Base-by-base conservation (phyloP, 2,797 vertebrate species). In the Echeneis naucrates region DNA sequence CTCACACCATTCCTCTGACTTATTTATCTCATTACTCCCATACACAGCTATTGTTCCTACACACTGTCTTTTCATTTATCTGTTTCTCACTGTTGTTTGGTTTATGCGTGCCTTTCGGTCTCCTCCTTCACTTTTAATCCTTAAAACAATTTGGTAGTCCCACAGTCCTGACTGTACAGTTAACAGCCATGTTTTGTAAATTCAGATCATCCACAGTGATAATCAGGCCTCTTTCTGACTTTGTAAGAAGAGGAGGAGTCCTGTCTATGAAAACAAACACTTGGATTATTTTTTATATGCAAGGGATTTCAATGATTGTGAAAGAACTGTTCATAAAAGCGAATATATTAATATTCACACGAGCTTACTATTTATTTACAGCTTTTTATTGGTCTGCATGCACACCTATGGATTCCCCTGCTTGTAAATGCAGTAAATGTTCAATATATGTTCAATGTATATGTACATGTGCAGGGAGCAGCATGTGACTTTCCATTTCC, bases 401-500 rank as follows among this genome's bases (percentile, higher is more conserved):
- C 68, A 10, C 45, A 60, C 63, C 38, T 21, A 54, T 63, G 78
- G 64, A 27, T 11, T 32, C 16, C 5, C 45, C 58, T 77, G 68
- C 75, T 80, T 75, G 60, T 74, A 4, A 62, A 62, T 58, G 69
- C 77, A 87, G 81, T 88, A 87, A 87, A 37, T 77, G 67, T 40
- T 59, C 54, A 24, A 71, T 77, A 80, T 82, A 37, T 77, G 67
- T 40, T 59, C 54, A 24, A 71, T 77, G 80, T 82, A 87, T 89
- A 90, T 92, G 87, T 75, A 67, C 63, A 42, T 74, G 58, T 73
- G 77, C 77, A 64, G 47, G 14, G 51, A 47, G 50, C n/a, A 79
- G 54, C 76, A 65, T 84, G 72, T 82, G 82, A 58, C 53, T 70
- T 81, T 81, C 80, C 76, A 61, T 87, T 87, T 82, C 79, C 53